Base-by-base conservation (phyloP, 2,888 invertebrate species). In the Augochlorella aurata region DNA sequence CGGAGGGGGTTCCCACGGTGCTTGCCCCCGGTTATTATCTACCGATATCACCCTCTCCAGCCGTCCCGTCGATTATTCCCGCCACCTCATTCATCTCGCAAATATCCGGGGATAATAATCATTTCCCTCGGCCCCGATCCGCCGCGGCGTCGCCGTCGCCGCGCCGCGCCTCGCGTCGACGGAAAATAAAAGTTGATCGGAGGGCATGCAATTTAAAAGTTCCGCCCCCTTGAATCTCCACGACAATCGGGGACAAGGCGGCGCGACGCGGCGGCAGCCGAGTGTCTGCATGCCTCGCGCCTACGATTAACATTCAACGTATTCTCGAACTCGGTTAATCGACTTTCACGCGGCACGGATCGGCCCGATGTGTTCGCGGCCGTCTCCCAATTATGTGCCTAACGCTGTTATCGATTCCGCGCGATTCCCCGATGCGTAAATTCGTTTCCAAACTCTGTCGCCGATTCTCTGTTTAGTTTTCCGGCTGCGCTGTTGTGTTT, bases 101-200 rank as follows among this genome's bases (percentile, higher is more conserved):
- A 81, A 84, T 79, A 84, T 74, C 77, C 63, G 63, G 58, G 50
- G 54, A 79, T 73, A 65, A 74, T 76, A 76, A 86, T 82, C 78
- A 61, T 75, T 75, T 63, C 66, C 82, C 69, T 50, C 29, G 58
- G 38, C 69, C 47, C n/a, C 63, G 45, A 58, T 49, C 29, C 24
- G 2, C 24, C n/a, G 21, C 54, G 54, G 38, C 38, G 38, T 38
- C 38, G 38, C 38, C 38, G 38, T 38, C 38, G 38, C 38, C 38
- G 38, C 38, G 38, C 38, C 38, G 38, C 38, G 38, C 5, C 54
- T 10, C 12, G 1, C 54, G 21, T 7, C 21, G 21, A 8, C 44
- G 14, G 67, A 74, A 81, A 81, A 81, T 82, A 82, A 82, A 77
- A 71, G 54, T 68, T 72, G 24, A 12, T 12, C 45, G 72, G 50